Evolutionary conservation across 1,140 invertebrate genomes (phyloP).

Genomic region (Drosophila guanche): DNA sequence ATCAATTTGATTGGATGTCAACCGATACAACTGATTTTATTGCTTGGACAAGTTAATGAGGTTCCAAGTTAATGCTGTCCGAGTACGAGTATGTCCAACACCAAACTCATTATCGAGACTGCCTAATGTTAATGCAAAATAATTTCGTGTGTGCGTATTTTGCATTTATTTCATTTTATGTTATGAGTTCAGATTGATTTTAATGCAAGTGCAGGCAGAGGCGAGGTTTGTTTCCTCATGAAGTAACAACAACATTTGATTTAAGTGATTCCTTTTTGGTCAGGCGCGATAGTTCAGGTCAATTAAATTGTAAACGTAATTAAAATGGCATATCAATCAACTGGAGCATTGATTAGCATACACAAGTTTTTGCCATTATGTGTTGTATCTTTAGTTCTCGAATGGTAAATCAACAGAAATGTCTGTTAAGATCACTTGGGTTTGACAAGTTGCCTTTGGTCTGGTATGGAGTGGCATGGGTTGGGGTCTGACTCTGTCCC

Average conservation of each 20-base stretch:
- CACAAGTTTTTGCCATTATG: constrained; percentile 78
- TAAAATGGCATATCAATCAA: constrained; percentile 71
- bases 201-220: constrained; percentile 7
- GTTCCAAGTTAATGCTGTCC: constrained; percentile 2
- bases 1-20: constrained; percentile 57
- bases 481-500: constrained; percentile 22
- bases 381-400: constrained; percentile 42
- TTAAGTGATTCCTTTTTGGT: constrained; percentile 29
- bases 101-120: constrained; percentile 36
- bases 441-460: constrained; percentile 68
- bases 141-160: constrained; percentile 10
- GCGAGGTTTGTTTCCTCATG: constrained; percentile 37
- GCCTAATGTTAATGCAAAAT: constrained; percentile 56
- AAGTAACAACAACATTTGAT: constrained; percentile 13
- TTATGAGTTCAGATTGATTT: constrained; percentile 31
- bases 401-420: constrained; percentile 77
- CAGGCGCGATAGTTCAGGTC: constrained; percentile 13
- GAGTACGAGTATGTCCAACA: neutral
- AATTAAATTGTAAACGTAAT: constrained; percentile 79
- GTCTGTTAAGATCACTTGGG: constrained; percentile 64
- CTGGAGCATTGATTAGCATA: constrained; percentile 70
- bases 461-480: constrained; percentile 13
- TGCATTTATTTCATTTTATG: constrained; percentile 32
- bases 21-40: constrained; percentile 44
- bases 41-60: constrained; percentile 44